Percentiles rank a stretch among this genome's conserved stretches.
These are phyloP conservation scores for Limenitis camilla DNA, from an alignment of 2,888 invertebrate species.

Conservation along the genomic window DNA sequence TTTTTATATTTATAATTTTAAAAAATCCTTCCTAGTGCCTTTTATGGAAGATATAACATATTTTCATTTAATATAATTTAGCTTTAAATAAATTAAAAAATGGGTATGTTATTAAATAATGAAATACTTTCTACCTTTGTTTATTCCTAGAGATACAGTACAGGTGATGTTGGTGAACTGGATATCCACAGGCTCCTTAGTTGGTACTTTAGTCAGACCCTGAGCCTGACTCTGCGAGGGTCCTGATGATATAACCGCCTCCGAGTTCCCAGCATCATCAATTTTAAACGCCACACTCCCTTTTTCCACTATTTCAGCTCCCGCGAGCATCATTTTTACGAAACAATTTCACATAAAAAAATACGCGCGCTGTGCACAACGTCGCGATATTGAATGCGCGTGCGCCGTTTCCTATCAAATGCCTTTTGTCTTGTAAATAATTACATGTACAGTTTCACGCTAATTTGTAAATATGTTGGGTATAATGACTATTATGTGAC, in stretches of 20 bases:
- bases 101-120: background rate
- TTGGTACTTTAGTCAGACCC: slow-evolving; percentile 43
- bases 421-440: slow-evolving; percentile 29
- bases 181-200: slow-evolving; percentile 77
- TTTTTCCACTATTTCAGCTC: slow-evolving; percentile 56
- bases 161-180: slow-evolving; percentile 83
- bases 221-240: slow-evolving; percentile 20
- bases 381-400: slow-evolving; percentile 51
- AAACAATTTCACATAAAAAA: slow-evolving; percentile 24
- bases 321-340: slow-evolving; percentile 62
- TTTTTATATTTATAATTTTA: too few species aligned
- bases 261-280: slow-evolving; percentile 21
- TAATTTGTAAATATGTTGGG: slow-evolving; percentile 23
- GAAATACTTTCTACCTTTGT: slow-evolving; percentile 74
- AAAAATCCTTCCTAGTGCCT: too few species aligned
- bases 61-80: too few species aligned
- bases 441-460: slow-evolving; percentile 19
- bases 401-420: slow-evolving; percentile 34
- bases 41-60: too few species aligned
- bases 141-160: slow-evolving; percentile 81
- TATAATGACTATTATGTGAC: slow-evolving; percentile 9
- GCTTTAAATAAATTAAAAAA: background rate
- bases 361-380: slow-evolving; percentile 36
- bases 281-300: slow-evolving; percentile 45
- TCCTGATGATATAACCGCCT: slow-evolving; percentile 14